Conservation (phyloP, 1,140 invertebrate species). For the Drosophila rhopaloa region DNA sequence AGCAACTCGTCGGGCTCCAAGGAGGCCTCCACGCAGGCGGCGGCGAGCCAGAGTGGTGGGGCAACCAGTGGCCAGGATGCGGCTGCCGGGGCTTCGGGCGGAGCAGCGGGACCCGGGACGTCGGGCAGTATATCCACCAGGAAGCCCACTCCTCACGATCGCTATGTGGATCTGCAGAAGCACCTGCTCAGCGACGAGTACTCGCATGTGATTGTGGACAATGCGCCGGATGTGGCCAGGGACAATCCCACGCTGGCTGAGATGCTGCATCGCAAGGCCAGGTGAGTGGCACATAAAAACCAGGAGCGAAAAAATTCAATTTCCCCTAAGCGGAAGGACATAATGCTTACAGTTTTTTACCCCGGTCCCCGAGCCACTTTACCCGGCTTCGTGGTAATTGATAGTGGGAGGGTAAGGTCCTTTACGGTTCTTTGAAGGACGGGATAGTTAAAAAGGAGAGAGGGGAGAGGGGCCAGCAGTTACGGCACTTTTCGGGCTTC, state of each 20-base stretch:
- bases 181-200: conserved; percentile 72
- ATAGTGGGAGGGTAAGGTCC: conserved; percentile 8
- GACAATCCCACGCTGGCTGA: conserved; percentile 88
- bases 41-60: conserved; percentile 69
- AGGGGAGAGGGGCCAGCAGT: conserved; percentile 33
- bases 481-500: conserved; percentile 69
- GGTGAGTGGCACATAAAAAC: conserved; percentile 85
- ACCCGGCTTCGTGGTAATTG: conserved; percentile 41
- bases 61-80: conserved; percentile 57
- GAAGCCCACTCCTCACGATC: conserved; percentile 85
- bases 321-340: conserved; percentile 72
- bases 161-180: conserved; percentile 86
- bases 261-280: conserved; percentile 87
- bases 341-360: conserved; percentile 71
- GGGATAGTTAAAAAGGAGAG: background rate
- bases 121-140: conserved; percentile 48
- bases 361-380: conserved; percentile 48
- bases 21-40: conserved; percentile 77
- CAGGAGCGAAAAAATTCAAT: conserved; percentile 70
- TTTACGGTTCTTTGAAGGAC: background rate
- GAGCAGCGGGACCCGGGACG: conserved; percentile 37
- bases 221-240: conserved; percentile 84
- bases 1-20: conserved; percentile 84
- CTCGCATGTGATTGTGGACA: conserved; percentile 83
- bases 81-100: conserved; percentile 16